phyloP scores from a whole-genome alignment of 2,113 vertebrate species.

The Cololabis saira region DNA sequence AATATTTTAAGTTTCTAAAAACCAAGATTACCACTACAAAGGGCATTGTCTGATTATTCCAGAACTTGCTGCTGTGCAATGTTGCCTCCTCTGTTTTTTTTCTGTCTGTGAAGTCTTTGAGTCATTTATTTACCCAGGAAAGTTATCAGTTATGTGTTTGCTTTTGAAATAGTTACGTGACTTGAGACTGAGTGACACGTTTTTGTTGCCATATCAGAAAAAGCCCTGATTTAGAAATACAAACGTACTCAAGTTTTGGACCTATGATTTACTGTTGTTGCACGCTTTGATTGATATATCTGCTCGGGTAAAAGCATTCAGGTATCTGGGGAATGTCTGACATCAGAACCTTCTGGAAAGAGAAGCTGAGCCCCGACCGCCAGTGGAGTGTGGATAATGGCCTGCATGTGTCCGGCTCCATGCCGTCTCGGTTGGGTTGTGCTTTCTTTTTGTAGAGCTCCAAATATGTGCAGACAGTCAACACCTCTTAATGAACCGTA shows the following conservation, averaged over 20 bases:
- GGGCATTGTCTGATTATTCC: too few relatives aligned
- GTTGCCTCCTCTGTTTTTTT: neutral
- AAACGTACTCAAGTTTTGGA: too few relatives aligned
- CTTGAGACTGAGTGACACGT: neutral
- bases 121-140: neutral
- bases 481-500: constrained; percentile 21
- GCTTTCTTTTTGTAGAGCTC: constrained; percentile 15
- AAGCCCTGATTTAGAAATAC: too few relatives aligned
- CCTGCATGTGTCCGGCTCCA: constrained; percentile 25
- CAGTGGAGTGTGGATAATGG: constrained; percentile 1
- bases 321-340: neutral
- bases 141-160: constrained; percentile 1
- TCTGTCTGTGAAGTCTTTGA: neutral
- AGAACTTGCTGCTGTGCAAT: too few relatives aligned
- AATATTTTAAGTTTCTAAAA: too few relatives aligned
- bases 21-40: too few relatives aligned
- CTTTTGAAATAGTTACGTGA: neutral
- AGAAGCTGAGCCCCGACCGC: constrained; percentile 21
- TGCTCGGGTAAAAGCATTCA: too few relatives aligned
- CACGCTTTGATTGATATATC: too few relatives aligned
- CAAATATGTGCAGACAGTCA: constrained; percentile 12
- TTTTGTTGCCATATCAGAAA: too few relatives aligned
- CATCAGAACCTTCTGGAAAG: constrained; percentile 24
- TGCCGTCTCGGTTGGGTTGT: constrained; percentile 20
- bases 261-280: too few relatives aligned